These are phyloP conservation scores for Drosophila algonquin DNA, from an alignment of 2,888 invertebrate species.

Conservation along the genomic window DNA sequence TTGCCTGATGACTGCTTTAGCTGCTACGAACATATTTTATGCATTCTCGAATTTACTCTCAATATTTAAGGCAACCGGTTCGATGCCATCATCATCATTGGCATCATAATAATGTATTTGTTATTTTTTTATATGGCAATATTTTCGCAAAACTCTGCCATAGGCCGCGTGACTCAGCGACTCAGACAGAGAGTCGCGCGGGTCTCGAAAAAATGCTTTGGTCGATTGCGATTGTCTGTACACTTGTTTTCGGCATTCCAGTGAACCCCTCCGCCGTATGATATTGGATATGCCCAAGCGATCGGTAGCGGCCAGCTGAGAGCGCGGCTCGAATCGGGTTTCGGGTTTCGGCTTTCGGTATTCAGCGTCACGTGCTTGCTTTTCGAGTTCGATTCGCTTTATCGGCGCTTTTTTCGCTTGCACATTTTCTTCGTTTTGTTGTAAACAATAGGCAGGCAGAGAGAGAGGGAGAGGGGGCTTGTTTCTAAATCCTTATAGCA, in stretches of 20 bases:
- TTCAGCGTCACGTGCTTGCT: slow-evolving; percentile 69
- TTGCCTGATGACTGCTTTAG: slow-evolving; percentile 7
- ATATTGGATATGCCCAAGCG: slow-evolving; percentile 56
- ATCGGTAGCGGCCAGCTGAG: background rate
- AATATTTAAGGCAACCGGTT: slow-evolving; percentile 58
- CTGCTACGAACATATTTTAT: slow-evolving; percentile 13
- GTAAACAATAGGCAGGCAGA: slow-evolving; percentile 55
- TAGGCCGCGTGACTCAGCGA: slow-evolving; percentile 54
- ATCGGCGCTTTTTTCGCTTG: slow-evolving; percentile 28
- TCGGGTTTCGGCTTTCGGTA: slow-evolving; percentile 10
- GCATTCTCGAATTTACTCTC: slow-evolving; percentile 43
- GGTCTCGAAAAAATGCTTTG: background rate
- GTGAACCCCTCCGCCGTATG: slow-evolving; percentile 54
- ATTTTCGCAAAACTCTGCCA: slow-evolving; percentile 52
- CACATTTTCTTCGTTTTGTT: slow-evolving; percentile 30
- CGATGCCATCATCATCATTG: slow-evolving; percentile 72
- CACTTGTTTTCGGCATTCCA: slow-evolving; percentile 74
- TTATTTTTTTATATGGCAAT: slow-evolving; percentile 25
- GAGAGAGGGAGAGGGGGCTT: slow-evolving; percentile 23
- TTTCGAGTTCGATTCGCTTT: slow-evolving; percentile 49
- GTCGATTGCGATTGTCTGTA: slow-evolving; percentile 50
- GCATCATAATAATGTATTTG: slow-evolving; percentile 45
- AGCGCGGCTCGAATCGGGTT: slow-evolving; percentile 21
- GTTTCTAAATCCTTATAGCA: slow-evolving; percentile 65
- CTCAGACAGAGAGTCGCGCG: background rate